Percentiles rank a stretch among this genome's conserved stretches.
phyloP scores from a whole-genome alignment of 2,113 vertebrate genomes.

The Xiphias gladius region DNA sequence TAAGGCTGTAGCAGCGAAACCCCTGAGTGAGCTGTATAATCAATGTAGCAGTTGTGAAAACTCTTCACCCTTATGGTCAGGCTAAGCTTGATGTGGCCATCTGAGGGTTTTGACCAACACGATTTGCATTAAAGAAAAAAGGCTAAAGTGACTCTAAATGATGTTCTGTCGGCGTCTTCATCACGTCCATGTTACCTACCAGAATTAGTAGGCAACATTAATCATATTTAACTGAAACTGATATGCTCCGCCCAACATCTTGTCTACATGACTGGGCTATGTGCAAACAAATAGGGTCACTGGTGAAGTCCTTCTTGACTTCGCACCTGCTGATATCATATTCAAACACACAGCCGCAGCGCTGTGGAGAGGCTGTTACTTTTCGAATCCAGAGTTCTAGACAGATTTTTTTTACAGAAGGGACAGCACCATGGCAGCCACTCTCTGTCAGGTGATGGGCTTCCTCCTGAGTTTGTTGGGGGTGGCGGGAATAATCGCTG shows the following conservation, averaged over 20 bases:
- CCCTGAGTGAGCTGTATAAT: not conserved
- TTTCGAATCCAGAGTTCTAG: not conserved
- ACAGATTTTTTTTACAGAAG: not conserved
- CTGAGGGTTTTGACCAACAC: not conserved
- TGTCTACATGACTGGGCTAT: constrained; percentile 30
- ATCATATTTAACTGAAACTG: constrained; percentile 23
- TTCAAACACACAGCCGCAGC: constrained; percentile 38
- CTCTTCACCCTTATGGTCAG: not conserved
- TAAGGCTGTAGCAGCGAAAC: not conserved
- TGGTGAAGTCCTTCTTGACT: constrained; percentile 56
- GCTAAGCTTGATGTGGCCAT: not conserved
- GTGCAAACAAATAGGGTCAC: constrained; percentile 63
- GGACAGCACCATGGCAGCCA: constrained; percentile 85
- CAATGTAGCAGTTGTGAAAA: too few relatives aligned
- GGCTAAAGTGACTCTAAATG: not conserved
- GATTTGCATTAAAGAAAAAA: not conserved
- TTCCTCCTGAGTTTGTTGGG: constrained; percentile 88
- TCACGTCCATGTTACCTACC: too few relatives aligned
- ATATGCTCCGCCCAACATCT: constrained; percentile 65
- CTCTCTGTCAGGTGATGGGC: constrained; percentile 90
- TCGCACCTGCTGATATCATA: constrained; percentile 55
- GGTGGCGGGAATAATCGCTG: constrained; percentile 83
- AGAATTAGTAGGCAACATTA: constrained; percentile 4
- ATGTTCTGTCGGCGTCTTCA: not conserved
- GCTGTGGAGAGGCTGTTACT: not conserved